A percentile compares a stretch with the other conserved stretches of the same genome.
Conservation (phyloP, 53 echinoderm and acorn worm genomes). For the Echinometra lucunter region DNA sequence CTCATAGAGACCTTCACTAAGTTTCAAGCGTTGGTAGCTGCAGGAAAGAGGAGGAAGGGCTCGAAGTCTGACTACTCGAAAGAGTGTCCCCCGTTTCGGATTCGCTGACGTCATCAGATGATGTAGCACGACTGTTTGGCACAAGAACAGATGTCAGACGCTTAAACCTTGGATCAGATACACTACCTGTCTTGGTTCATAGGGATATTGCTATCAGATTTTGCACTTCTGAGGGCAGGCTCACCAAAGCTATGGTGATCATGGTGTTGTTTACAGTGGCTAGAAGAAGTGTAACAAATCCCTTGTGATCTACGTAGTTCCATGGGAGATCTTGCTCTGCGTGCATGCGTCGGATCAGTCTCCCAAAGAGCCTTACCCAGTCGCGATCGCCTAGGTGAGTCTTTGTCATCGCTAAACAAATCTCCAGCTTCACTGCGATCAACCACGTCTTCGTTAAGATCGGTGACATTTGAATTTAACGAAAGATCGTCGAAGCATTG, state of each 20-base stretch:
- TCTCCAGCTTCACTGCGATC: not conserved
- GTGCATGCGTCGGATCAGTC: conserved; percentile 57
- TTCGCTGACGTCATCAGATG: conserved; percentile 42
- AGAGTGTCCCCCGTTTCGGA: not conserved
- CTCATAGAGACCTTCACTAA: conserved; percentile 17
- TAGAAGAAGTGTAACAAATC: conserved; percentile 39
- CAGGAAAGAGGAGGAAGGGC: conserved; percentile 48
- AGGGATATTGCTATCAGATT: conserved; percentile 64
- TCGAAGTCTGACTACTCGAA: not conserved
- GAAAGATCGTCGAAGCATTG: conserved; percentile 40
- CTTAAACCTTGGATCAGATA: conserved; percentile 77
- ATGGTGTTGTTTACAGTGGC: conserved; percentile 8
- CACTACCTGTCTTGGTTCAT: not conserved
- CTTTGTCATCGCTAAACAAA: not conserved
- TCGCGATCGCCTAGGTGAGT: not conserved
- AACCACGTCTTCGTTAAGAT: not conserved
- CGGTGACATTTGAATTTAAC: not conserved
- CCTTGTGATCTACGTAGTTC: conserved; percentile 72
- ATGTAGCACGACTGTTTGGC: conserved; percentile 45
- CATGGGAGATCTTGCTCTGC: conserved; percentile 68
- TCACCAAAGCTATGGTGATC: not conserved
- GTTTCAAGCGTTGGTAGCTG: conserved; percentile 56
- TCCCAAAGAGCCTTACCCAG: conserved; percentile 67
- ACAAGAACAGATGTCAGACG: conserved; percentile 72
- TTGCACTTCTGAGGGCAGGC: conserved; percentile 48